Evolutionary conservation across 2,888 invertebrate species (phyloP).

Genomic region (Agonopterix alstromeriana): DNA sequence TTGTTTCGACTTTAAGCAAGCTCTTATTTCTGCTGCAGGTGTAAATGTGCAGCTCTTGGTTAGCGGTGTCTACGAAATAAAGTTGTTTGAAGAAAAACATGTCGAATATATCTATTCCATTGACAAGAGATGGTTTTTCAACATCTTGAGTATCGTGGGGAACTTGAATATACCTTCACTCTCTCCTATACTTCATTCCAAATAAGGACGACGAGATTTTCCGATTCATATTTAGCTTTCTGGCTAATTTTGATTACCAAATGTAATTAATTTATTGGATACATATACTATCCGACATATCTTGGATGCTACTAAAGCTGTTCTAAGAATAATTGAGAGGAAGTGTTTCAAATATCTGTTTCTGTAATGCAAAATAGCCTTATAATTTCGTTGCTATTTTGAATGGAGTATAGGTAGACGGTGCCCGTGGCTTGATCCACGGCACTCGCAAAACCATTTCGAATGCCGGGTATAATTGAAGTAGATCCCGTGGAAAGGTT

Average conservation of each 20-base stretch:
- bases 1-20: constrained; percentile 26
- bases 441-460: constrained; percentile 51
- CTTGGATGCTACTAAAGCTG: too few relatives aligned
- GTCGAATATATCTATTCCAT: constrained; percentile 41
- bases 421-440: constrained; percentile 35
- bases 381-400: too few relatives aligned
- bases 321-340: too few relatives aligned
- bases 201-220: too few relatives aligned
- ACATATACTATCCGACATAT: too few relatives aligned
- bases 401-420: too few relatives aligned
- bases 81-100: constrained; percentile 39
- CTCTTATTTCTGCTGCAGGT: constrained; percentile 19
- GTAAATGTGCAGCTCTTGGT: constrained; percentile 32
- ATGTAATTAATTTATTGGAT: too few relatives aligned
- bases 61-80: constrained; percentile 44
- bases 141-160: constrained; percentile 27
- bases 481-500: constrained; percentile 31
- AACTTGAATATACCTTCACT: constrained; percentile 49
- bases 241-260: too few relatives aligned
- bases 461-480: constrained; percentile 37
- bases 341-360: too few relatives aligned
- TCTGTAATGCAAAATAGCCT: too few relatives aligned
- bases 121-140: constrained; percentile 28
- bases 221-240: too few relatives aligned
- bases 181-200: too few relatives aligned